These are phyloP conservation scores for Rhyacophila evoluta DNA, from an alignment of 2,888 invertebrate genomes.

Conservation along the genomic window DNA sequence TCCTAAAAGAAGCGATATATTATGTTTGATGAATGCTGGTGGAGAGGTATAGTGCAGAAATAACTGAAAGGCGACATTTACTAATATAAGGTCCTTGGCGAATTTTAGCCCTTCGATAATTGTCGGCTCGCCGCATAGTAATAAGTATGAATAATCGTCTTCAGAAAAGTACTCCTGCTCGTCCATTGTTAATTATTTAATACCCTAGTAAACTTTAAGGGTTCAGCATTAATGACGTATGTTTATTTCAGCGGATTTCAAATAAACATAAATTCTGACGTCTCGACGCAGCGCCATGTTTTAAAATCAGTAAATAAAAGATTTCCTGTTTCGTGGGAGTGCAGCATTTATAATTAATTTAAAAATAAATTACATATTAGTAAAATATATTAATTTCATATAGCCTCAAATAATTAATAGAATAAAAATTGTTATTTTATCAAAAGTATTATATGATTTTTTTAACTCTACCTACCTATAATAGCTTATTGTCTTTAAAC, in stretches of 20 bases:
- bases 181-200: slow-evolving; percentile 25
- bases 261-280: slow-evolving; percentile 39
- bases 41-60: slow-evolving; percentile 63
- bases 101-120: slow-evolving; percentile 66
- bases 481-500: not conserved
- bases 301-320: slow-evolving; percentile 35
- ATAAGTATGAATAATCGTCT: slow-evolving; percentile 58
- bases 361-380: too few species aligned
- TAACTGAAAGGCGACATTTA: slow-evolving; percentile 64
- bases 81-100: slow-evolving; percentile 67
- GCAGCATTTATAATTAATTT: not conserved
- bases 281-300: slow-evolving; percentile 43
- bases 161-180: slow-evolving; percentile 45
- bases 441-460: too few species aligned
- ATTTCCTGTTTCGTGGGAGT: slow-evolving; percentile 21
- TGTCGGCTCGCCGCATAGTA: slow-evolving; percentile 66
- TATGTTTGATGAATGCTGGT: slow-evolving; percentile 66
- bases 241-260: slow-evolving; percentile 30
- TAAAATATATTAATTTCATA: too few species aligned
- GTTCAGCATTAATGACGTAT: not conserved
- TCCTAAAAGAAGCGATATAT: slow-evolving; percentile 65
- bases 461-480: not conserved
- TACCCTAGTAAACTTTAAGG: not conserved
- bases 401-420: too few species aligned
- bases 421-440: too few species aligned